These are phyloP conservation scores for Anastatus disparis DNA, from an alignment of 1,140 invertebrate genomes.

Conservation along the genomic window DNA sequence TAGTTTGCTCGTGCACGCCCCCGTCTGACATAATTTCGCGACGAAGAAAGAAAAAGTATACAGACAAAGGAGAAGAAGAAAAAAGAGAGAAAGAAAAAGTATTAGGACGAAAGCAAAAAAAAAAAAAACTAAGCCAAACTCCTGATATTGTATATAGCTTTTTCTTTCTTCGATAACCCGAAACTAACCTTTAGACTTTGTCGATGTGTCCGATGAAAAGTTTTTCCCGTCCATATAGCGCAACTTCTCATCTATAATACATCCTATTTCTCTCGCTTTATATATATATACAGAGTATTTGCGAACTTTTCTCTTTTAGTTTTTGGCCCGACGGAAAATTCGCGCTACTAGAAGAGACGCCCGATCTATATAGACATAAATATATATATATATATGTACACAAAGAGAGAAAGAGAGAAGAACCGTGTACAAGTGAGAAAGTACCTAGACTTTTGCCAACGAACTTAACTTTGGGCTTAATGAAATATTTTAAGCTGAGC, in stretches of 20 bases:
- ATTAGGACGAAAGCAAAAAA: background rate
- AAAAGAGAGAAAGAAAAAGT: too few relatives aligned
- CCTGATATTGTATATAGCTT: too few relatives aligned
- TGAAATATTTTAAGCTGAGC: conserved; percentile 17
- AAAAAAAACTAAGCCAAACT: conserved; percentile 60
- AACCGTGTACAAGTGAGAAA: too few relatives aligned
- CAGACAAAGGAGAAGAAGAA: too few relatives aligned
- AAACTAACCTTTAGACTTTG: background rate
- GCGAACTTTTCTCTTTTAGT: conserved; percentile 14
- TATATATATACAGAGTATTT: background rate
- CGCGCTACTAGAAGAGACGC: too few relatives aligned
- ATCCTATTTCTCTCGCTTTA: too few relatives aligned
- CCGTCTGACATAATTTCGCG: conserved; percentile 50
- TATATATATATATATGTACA: too few relatives aligned
- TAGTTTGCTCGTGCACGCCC: too few relatives aligned
- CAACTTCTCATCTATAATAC: conserved; percentile 23
- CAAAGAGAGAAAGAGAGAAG: too few relatives aligned
- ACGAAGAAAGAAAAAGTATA: conserved; percentile 23
- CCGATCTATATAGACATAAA: too few relatives aligned
- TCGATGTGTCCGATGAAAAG: conserved; percentile 21
- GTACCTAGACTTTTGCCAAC: conserved; percentile 12
- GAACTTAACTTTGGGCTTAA: background rate
- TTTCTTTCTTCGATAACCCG: too few relatives aligned
- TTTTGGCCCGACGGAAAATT: background rate
- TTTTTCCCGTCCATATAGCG: conserved; percentile 2